phyloP scores from a whole-genome alignment of 2,113 vertebrate species.

The Amphiprion percula region DNA sequence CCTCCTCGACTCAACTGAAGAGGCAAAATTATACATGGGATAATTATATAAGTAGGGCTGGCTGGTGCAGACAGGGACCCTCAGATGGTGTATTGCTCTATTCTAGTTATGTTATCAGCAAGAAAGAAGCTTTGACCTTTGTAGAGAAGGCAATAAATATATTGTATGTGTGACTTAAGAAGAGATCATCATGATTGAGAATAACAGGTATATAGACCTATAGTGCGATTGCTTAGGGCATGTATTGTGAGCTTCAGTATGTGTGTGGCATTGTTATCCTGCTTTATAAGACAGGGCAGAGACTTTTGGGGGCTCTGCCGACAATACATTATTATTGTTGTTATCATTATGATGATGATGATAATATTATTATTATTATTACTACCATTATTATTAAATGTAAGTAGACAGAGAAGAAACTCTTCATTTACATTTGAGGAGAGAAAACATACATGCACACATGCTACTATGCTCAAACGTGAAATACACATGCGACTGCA shows the following conservation, averaged over 20 bases:
- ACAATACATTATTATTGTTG: not conserved
- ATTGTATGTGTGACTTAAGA: slow-evolving; percentile 53
- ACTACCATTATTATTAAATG: not conserved
- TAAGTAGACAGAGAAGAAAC: not conserved
- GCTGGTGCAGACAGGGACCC: slow-evolving; percentile 61
- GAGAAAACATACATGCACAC: not conserved
- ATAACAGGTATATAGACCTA: slow-evolving; percentile 61
- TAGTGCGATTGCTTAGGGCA: slow-evolving; percentile 30
- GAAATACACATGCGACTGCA: too few species aligned
- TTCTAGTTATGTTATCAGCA: slow-evolving; percentile 68
- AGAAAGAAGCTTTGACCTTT: slow-evolving; percentile 64
- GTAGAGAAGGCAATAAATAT: slow-evolving; percentile 55
- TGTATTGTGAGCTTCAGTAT: slow-evolving; percentile 55
- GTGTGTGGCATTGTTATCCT: slow-evolving; percentile 6
- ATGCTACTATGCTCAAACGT: too few species aligned
- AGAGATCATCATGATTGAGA: slow-evolving; percentile 66
- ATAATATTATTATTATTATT: too few species aligned
- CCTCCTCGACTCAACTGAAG: slow-evolving; percentile 76
- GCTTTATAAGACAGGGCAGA: slow-evolving; percentile 57
- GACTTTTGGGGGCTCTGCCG: slow-evolving; percentile 49
- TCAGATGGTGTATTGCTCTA: slow-evolving; percentile 68
- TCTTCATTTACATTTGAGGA: not conserved
- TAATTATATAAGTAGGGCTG: slow-evolving; percentile 82
- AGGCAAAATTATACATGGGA: slow-evolving; percentile 80
- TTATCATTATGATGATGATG: too few species aligned